These are phyloP conservation scores for Andrena cerasifolii DNA, from an alignment of 1,140 invertebrate genomes.

Conservation along the genomic window DNA sequence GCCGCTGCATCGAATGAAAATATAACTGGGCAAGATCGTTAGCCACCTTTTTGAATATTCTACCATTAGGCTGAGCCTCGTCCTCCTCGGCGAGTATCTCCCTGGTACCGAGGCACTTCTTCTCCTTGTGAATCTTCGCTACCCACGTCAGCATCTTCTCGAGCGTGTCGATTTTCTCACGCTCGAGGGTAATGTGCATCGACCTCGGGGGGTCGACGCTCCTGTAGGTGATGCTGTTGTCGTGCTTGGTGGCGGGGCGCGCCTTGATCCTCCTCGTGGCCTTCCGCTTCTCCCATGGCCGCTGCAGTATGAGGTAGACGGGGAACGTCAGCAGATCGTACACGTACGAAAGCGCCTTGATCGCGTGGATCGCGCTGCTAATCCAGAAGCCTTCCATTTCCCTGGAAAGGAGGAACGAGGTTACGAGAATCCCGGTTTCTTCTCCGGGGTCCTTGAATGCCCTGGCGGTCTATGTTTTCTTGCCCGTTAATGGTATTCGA, in stretches of 20 bases:
- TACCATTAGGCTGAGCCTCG: conserved; percentile 95
- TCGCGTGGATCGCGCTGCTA: conserved; percentile 87
- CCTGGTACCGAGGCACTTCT: conserved; percentile 94
- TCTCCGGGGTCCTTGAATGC: neutral
- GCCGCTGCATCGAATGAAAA: neutral
- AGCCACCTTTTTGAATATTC: conserved; percentile 96
- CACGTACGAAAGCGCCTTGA: conserved; percentile 90
- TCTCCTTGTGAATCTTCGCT: conserved; percentile 87
- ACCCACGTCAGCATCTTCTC: conserved; percentile 93
- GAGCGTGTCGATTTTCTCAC: conserved; percentile 92
- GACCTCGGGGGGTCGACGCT: conserved; percentile 86
- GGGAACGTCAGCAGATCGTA: conserved; percentile 96
- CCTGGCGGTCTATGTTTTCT: too few relatives aligned
- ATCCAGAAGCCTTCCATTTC: conserved; percentile 91
- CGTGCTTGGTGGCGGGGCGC: conserved; percentile 82
- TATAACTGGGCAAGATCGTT: neutral
- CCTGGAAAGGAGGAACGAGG: conserved; percentile 81
- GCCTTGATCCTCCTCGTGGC: conserved; percentile 90
- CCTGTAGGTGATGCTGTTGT: conserved; percentile 87
- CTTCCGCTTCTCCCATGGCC: conserved; percentile 92
- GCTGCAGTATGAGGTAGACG: conserved; percentile 92
- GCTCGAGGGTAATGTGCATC: conserved; percentile 88
- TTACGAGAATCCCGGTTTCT: conserved; percentile 30
- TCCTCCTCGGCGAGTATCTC: conserved; percentile 96
- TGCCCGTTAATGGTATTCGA: neutral